A percentile compares a stretch with the other conserved stretches of the same genome.
These are phyloP conservation scores for Artemia sp. DNA, from an alignment of 2,888 invertebrate species.

Conservation along the genomic window DNA sequence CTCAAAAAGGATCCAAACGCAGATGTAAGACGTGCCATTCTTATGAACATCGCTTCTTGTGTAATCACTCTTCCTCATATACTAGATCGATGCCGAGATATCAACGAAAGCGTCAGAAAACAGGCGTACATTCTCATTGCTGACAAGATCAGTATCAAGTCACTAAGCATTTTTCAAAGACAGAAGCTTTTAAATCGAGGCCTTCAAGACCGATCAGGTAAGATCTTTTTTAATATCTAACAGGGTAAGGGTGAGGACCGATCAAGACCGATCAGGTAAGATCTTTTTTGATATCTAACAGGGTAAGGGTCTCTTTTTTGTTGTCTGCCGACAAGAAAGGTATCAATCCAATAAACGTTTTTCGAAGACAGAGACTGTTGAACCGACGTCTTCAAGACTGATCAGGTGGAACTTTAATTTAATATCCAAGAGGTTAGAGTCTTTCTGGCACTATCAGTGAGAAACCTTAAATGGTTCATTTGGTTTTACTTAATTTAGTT, in stretches of 20 bases:
- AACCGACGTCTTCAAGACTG: too few relatives aligned
- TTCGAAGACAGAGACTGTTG: too few relatives aligned
- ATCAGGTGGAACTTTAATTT: too few relatives aligned
- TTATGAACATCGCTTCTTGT: constrained; percentile 54
- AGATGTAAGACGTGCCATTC: constrained; percentile 50
- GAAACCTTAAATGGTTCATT: too few relatives aligned
- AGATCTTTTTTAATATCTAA: constrained; percentile 18
- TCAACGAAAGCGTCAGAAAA: constrained; percentile 54
- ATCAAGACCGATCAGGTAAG: constrained; percentile 41
- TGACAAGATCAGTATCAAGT: constrained; percentile 38
- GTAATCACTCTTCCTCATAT: constrained; percentile 50
- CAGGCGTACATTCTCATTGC: constrained; percentile 39
- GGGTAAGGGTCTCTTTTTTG: too few relatives aligned
- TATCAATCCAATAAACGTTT: too few relatives aligned
- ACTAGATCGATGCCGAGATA: constrained; percentile 53
- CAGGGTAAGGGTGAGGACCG: too few relatives aligned
- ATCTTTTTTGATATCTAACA: too few relatives aligned
- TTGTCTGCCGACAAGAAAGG: too few relatives aligned
- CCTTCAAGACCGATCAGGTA: constrained; percentile 43
- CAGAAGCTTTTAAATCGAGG: constrained; percentile 44
- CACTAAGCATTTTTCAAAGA: constrained; percentile 46
- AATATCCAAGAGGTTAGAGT: too few relatives aligned
- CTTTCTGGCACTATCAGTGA: too few relatives aligned
- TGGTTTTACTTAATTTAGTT: too few relatives aligned
- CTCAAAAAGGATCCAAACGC: constrained; percentile 54